phyloP scores from a whole-genome alignment of 2,113 vertebrate genomes.

The Chloroceryle aenea region DNA sequence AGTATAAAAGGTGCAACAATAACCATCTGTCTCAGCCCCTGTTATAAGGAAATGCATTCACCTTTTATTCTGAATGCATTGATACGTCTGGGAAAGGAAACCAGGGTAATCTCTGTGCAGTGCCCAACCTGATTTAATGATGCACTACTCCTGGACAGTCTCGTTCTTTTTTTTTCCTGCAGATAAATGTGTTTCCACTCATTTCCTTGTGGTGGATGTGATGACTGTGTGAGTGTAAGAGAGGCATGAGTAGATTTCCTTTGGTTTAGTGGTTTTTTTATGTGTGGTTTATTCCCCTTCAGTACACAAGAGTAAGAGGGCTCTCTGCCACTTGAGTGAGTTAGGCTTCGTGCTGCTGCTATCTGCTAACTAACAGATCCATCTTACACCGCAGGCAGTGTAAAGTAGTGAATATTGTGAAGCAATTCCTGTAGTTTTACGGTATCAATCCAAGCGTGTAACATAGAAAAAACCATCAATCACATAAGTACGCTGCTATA shows the following conservation, averaged over 20 bases:
- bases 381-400: not conserved
- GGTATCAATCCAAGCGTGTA: not conserved
- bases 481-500: not conserved
- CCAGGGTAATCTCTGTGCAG: not conserved
- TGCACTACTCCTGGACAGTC: not conserved
- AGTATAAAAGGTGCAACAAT: not conserved
- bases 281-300: not conserved
- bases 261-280: not conserved
- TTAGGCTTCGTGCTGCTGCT: not conserved
- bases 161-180: not conserved
- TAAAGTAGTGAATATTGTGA: not conserved
- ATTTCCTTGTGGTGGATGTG: not conserved
- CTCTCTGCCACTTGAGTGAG: not conserved
- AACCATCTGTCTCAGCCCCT: not conserved
- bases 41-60: not conserved
- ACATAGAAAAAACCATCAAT: not conserved
- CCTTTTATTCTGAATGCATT: not conserved
- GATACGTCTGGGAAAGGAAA: accelerated
- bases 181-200: not conserved
- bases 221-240: not conserved
- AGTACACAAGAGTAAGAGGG: not conserved
- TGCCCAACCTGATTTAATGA: not conserved
- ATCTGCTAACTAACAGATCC: not conserved
- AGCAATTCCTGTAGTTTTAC: not conserved
- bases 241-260: not conserved